phyloP scores from a whole-genome alignment of 2,888 invertebrate genomes.

The Microplitis manilae region DNA sequence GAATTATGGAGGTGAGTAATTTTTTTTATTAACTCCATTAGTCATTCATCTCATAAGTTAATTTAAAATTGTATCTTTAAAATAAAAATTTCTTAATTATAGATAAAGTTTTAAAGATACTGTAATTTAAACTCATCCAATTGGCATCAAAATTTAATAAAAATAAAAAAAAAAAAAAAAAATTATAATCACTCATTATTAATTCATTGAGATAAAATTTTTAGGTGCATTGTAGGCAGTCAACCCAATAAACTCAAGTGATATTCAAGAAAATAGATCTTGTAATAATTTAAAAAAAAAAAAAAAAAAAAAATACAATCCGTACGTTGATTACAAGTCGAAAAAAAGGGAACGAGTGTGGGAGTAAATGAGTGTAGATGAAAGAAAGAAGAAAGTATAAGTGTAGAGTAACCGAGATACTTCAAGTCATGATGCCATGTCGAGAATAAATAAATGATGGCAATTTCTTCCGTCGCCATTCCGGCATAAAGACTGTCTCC shows the following conservation, averaged over 20 bases:
- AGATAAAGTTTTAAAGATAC: too few species aligned
- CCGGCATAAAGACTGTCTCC: conserved; percentile 12
- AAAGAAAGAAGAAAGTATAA: conserved; percentile 38
- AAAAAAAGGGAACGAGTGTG: background rate
- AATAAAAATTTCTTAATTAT: too few species aligned
- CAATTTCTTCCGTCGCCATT: conserved; percentile 24
- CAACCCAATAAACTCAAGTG: background rate
- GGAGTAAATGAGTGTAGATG: conserved; percentile 61
- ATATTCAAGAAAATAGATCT: background rate
- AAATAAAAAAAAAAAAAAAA: background rate
- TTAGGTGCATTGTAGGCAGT: background rate
- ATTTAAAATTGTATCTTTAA: background rate
- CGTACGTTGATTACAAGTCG: background rate
- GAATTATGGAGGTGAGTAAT: conserved; percentile 94
- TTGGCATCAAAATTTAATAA: background rate
- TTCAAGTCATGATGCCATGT: conserved; percentile 11
- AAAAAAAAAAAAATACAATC: conserved; percentile 8
- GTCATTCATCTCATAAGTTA: background rate
- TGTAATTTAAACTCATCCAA: background rate
- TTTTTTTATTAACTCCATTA: conserved; percentile 6
- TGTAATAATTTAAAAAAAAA: background rate
- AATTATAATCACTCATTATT: background rate
- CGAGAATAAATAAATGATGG: conserved; percentile 32
- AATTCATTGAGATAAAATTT: background rate
- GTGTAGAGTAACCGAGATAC: conserved; percentile 25